These are phyloP conservation scores for Oligia fasciuncula DNA, from an alignment of 2,888 invertebrate genomes.

Conservation along the genomic window DNA sequence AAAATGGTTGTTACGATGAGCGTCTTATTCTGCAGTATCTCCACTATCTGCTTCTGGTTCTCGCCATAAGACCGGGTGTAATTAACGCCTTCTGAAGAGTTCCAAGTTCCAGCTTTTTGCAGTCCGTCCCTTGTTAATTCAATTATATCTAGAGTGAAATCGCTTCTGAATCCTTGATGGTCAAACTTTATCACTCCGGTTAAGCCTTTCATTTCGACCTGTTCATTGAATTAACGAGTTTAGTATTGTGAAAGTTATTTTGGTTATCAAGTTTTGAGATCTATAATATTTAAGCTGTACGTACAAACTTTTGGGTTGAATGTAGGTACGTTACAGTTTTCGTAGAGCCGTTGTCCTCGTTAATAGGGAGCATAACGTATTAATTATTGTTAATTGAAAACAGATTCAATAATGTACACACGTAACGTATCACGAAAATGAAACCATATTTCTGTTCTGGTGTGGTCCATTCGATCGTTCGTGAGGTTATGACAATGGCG, in stretches of 20 bases:
- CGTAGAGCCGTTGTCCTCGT: slow-evolving; percentile 23
- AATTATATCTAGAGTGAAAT: slow-evolving; percentile 97
- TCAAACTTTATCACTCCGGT: slow-evolving; percentile 98
- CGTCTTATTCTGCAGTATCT: slow-evolving; percentile 97
- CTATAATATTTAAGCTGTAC: slow-evolving; percentile 52
- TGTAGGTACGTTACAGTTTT: slow-evolving; percentile 25
- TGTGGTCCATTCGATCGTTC: slow-evolving; percentile 10
- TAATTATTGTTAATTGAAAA: slow-evolving; percentile 41
- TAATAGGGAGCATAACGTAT: slow-evolving; percentile 24
- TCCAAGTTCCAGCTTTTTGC: slow-evolving; percentile 96
- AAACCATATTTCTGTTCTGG: slow-evolving; percentile 37
- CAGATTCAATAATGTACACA: slow-evolving; percentile 32
- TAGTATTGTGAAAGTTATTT: slow-evolving; percentile 54
- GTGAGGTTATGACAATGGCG: slow-evolving; percentile 17
- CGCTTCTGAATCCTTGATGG: slow-evolving; percentile 97
- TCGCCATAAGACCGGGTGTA: slow-evolving; percentile 96
- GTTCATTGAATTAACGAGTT: slow-evolving; percentile 74
- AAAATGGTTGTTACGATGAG: slow-evolving; percentile 97
- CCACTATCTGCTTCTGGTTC: slow-evolving; percentile 96
- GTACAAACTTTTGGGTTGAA: slow-evolving; percentile 47
- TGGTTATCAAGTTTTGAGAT: slow-evolving; percentile 64
- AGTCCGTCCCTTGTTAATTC: slow-evolving; percentile 96
- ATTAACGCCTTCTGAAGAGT: slow-evolving; percentile 96
- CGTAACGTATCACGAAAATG: slow-evolving; percentile 4
- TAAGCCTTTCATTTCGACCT: slow-evolving; percentile 98